A percentile compares a stretch with the other conserved stretches of the same genome.
Evolutionary conservation across 2,888 invertebrate species (phyloP).

Genomic region (Vannuccia rotundouncinata): DNA sequence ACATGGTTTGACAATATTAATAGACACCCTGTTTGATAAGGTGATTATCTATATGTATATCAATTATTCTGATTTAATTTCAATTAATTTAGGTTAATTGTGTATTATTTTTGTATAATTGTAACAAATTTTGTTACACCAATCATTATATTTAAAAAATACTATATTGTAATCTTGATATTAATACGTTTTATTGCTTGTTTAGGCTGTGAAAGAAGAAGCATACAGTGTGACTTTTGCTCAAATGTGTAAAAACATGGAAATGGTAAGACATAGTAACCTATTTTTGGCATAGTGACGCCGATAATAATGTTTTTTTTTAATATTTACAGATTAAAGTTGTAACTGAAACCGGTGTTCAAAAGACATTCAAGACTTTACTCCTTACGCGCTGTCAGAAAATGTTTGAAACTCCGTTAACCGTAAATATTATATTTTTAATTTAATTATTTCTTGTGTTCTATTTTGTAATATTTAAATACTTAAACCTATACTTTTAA

Average conservation of each 20-base stretch:
- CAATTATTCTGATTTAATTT: too few relatives aligned
- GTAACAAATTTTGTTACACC: too few relatives aligned
- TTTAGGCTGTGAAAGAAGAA: background rate
- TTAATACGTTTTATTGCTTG: too few relatives aligned
- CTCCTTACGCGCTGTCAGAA: background rate
- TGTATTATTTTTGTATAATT: too few relatives aligned
- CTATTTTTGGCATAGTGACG: too few relatives aligned
- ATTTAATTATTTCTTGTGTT: background rate
- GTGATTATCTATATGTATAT: too few relatives aligned
- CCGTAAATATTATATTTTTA: background rate
- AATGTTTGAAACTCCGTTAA: slow-evolving; percentile 5
- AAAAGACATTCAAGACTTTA: background rate
- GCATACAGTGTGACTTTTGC: background rate
- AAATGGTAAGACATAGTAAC: background rate
- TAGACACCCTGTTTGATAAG: background rate
- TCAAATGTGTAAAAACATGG: background rate
- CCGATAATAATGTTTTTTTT: too few relatives aligned
- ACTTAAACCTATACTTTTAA: background rate
- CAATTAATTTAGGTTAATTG: too few relatives aligned
- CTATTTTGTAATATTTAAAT: background rate
- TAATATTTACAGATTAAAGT: background rate
- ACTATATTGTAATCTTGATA: too few relatives aligned
- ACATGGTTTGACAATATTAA: background rate
- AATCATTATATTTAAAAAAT: too few relatives aligned
- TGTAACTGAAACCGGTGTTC: background rate